These are phyloP conservation scores for Bovichtus variegatus DNA, from an alignment of 2,797 vertebrate genomes.

Conservation along the genomic window DNA sequence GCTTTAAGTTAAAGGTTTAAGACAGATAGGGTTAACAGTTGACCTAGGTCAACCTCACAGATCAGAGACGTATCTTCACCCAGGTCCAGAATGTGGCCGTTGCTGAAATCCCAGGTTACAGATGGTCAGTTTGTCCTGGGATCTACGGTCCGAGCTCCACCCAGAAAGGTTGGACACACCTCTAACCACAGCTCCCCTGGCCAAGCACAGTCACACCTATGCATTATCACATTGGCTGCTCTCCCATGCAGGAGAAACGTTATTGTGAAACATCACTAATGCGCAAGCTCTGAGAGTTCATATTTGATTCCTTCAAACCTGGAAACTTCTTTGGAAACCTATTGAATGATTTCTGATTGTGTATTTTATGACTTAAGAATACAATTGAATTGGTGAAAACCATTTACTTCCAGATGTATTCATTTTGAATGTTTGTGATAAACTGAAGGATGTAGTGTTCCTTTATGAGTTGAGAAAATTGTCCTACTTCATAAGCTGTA, in stretches of 20 bases:
- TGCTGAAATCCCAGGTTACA: conserved; percentile 73
- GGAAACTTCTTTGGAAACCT: neutral
- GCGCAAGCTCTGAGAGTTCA: neutral
- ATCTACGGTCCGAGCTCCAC: conserved; percentile 54
- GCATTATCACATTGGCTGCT: conserved; percentile 15
- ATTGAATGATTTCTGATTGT: too few relatives aligned
- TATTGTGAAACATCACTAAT: conserved; percentile 27
- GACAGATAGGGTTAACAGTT: conserved; percentile 24
- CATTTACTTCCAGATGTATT: too few relatives aligned
- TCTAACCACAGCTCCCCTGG: conserved; percentile 55
- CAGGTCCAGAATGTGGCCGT: conserved; percentile 60
- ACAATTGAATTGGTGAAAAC: too few relatives aligned
- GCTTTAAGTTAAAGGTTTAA: conserved; percentile 14
- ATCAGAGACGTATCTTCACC: conserved; percentile 45
- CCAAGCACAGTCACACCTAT: conserved; percentile 11
- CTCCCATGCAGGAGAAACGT: conserved; percentile 31
- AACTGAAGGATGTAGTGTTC: too few relatives aligned
- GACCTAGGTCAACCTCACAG: conserved; percentile 65
- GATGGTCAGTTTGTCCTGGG: conserved; percentile 57
- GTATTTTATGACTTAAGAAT: too few relatives aligned
- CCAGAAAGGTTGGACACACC: conserved; percentile 53
- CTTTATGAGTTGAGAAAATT: too few relatives aligned
- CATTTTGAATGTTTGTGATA: too few relatives aligned
- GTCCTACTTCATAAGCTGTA: too few relatives aligned
- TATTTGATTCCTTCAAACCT: neutral